phyloP scores from a whole-genome alignment of 2,113 vertebrate genomes.

The Nyctereutes procyonoides region DNA sequence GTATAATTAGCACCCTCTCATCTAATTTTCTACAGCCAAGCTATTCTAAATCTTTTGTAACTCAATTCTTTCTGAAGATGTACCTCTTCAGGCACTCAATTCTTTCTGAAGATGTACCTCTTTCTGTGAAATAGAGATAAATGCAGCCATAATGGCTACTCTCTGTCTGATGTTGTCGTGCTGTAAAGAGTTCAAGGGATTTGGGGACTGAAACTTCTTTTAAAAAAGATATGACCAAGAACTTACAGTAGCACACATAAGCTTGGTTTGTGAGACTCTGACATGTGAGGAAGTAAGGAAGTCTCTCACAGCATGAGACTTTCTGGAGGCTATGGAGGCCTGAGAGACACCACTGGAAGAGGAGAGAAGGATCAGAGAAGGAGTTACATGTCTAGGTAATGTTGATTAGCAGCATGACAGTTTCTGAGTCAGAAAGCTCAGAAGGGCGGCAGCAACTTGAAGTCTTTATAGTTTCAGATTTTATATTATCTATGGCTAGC shows the following conservation, averaged over 20 bases:
- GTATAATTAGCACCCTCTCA: background rate
- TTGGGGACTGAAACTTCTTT: background rate
- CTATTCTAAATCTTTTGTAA: background rate
- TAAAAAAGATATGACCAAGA: background rate
- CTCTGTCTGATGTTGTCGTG: background rate
- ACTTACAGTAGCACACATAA: background rate
- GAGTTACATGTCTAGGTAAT: background rate
- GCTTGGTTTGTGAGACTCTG: background rate
- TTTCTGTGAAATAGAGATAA: background rate
- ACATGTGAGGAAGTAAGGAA: no score
- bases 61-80: background rate
- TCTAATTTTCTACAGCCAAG: background rate
- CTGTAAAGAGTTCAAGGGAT: background rate
- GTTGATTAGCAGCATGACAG: background rate
- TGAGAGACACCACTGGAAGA: rapidly evolving
- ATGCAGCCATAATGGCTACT: background rate
- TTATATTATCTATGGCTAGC: background rate
- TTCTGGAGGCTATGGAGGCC: background rate
- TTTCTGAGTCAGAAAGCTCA: background rate
- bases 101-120: background rate
- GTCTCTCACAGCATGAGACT: background rate
- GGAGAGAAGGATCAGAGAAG: background rate
- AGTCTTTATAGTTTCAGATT: background rate
- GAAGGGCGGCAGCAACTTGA: background rate
- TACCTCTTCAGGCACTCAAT: background rate